Evolutionary conservation across 2,888 invertebrate genomes (phyloP), one percentile per base, ranked within the genome.

Genomic region (Drosophila borealis): DNA sequence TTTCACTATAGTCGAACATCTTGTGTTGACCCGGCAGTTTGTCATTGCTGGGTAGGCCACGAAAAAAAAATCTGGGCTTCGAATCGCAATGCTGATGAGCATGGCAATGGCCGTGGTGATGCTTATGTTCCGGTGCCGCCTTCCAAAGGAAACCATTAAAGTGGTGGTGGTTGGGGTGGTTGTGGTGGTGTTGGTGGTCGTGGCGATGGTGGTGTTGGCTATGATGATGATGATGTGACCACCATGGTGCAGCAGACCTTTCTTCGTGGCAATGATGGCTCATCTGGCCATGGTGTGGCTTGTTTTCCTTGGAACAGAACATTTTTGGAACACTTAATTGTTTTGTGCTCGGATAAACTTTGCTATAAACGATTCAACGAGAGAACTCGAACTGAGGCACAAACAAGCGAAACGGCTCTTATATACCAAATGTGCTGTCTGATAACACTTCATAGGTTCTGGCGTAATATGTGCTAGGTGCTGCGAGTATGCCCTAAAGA

Each of bases 1-100:
- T 69, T 37, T 69, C 49, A 19, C 62, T 55, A 14, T 51, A 56
- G 25, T 61, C 57, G 42, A 71, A 65, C 45, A 33, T 25, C 33
- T 49, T 54, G 17, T 25, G 41, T 2, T 11, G 44, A 9, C 29
- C 54, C 46, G 39, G 41, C 9, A 48, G 9, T 6, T 34, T 11
- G 0, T 36, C 42, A 33, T 48, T 25, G 36, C 9, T 19, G 37
- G 49, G 13, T 4, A 19, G 34, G 25, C 13, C 36, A 34, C 59
- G 53, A 37, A 48, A 67, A 67, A 59, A 67, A 37, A 59, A 68
- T 0, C 13, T 11, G 10, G 59, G 1, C 10, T n/a, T 49, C 4
- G 51, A 11, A 9, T 37, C 17, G 13, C 33, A 34, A 19, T 36
- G 19, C 11, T 45, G 29, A 3, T 29, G 25, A 34, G n/a, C 39